Evolutionary conservation across 1,140 invertebrate species (phyloP), one percentile per base, ranked within the genome.

Genomic region (Drosophila kepulauana): DNA sequence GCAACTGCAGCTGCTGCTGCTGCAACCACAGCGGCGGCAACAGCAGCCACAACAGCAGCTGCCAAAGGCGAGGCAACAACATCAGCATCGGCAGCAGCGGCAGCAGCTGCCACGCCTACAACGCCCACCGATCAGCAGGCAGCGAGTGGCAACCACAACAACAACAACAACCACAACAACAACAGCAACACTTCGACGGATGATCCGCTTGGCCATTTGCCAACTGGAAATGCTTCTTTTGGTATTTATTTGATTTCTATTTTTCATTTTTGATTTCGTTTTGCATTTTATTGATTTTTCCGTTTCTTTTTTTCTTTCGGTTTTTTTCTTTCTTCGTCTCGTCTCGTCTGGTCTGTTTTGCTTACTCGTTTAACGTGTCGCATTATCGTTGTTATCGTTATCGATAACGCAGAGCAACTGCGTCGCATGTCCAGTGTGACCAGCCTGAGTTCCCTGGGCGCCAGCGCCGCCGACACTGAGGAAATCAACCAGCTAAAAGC

Each of bases 401-500:
- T 49, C 51, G 13, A 30, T 62, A 20, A 61, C 15, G 43, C 67
- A 89, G 90, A 91, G 16, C 86, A 91, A 64, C 74, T 91, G 61
- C 84, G 91, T 58, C 91, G 91, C 62, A 82, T 92, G 82, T 91
- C 91, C 78, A 87, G 84, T 65, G 67, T 71, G 69, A 88, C 62
- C 68, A 89, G 82, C 46, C 77, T 88, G 15, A 82, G 61, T 59
- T 72, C 78, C 20, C 43, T 82, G 41, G 67, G 52, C 75, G 63
- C 49, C 16, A 54, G 66, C 38, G 41, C 58, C 49, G 77, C 68
- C 70, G 89, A 90, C 82, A 88, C 80, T 74, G 92, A 93, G 82
- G 91, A 93, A 69, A 75, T 92, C 57, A 91, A 84, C 92, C 88
- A 92, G 91, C 82, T 93, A 46, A 91, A 91, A 92, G 88, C 92